phyloP scores from a whole-genome alignment of 2,888 invertebrate genomes.

The Drosophila meridionalis region DNA sequence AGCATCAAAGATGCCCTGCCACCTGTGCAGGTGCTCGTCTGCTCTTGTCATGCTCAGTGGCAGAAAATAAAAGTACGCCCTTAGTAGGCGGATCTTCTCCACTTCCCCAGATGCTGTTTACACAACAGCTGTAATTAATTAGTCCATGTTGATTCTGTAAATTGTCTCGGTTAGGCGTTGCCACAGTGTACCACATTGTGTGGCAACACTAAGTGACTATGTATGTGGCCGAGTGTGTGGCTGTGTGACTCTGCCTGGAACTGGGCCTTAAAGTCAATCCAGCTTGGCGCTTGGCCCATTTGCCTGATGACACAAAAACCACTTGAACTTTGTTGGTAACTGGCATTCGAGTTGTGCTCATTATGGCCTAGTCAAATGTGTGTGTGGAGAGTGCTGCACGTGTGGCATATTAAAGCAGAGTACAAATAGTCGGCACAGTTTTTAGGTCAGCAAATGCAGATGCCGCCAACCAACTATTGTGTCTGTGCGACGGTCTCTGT shows the following conservation, averaged over 20 bases:
- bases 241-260: constrained; percentile 17
- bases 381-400: constrained; percentile 40
- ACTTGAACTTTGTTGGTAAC: constrained; percentile 48
- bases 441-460: constrained; percentile 33
- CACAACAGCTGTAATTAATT: constrained; percentile 74
- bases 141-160: constrained; percentile 63
- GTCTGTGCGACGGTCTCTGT: constrained; percentile 4
- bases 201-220: constrained; percentile 21
- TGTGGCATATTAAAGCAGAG: constrained; percentile 59
- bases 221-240: constrained; percentile 3
- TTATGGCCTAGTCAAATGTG: constrained; percentile 27
- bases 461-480: background rate
- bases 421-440: constrained; percentile 53
- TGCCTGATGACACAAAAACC: constrained; percentile 63
- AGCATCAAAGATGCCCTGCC: background rate
- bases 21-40: constrained; percentile 4
- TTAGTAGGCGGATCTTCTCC: constrained; percentile 6
- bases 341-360: constrained; percentile 26
- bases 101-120: constrained; percentile 27
- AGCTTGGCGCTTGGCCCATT: constrained; percentile 45
- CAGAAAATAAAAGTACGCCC: background rate
- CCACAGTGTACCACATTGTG: constrained; percentile 27
- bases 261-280: constrained; percentile 46
- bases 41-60: background rate
- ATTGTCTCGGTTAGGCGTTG: constrained; percentile 36